These are phyloP conservation scores for Syngnathoides biaculeatus DNA, from an alignment of 2,113 vertebrate species.

Conservation along the genomic window DNA sequence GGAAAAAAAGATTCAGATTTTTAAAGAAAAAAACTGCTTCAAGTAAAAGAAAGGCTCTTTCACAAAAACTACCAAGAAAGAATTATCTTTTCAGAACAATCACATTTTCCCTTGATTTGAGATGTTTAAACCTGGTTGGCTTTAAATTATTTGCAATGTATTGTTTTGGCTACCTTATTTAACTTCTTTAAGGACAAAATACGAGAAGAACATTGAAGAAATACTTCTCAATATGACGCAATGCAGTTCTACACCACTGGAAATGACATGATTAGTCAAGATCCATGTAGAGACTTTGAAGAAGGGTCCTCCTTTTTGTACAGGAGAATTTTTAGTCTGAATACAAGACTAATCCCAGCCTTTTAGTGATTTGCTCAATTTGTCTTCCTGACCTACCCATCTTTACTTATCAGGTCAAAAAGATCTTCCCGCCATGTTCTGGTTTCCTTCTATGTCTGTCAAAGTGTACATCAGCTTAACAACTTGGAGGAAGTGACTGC, in stretches of 20 bases:
- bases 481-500: conserved; percentile 93
- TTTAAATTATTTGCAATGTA: no score
- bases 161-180: no score
- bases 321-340: conserved; percentile 25
- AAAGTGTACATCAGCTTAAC: conserved; percentile 93
- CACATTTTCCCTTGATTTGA: no score
- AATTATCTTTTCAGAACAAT: no score
- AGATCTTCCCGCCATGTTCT: conserved; percentile 89
- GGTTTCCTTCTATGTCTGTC: conserved; percentile 91
- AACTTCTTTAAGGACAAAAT: no score
- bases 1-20: no score
- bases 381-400: conserved; percentile 72
- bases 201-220: no score
- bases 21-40: no score
- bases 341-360: conserved; percentile 62
- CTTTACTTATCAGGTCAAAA: conserved; percentile 92
- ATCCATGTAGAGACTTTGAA: not conserved
- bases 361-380: conserved; percentile 61
- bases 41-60: no score
- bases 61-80: no score
- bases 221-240: not conserved
- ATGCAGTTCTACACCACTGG: not conserved
- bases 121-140: no score
- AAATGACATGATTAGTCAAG: not conserved
- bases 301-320: not conserved